Conservation (phyloP, 2,113 vertebrate genomes). For the Columba janthina region DNA sequence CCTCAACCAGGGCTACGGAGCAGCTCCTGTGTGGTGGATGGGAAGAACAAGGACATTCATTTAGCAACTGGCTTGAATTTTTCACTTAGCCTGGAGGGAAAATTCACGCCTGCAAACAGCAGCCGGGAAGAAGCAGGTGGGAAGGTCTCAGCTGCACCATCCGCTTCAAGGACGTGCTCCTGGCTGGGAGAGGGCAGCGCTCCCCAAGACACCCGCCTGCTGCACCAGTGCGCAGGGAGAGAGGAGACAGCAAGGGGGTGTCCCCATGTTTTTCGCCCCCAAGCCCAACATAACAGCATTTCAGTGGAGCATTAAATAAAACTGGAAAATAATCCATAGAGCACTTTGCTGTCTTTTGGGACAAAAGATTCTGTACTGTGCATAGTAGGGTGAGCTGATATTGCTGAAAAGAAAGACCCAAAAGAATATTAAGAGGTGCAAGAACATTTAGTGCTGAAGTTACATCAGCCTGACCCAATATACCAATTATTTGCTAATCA, state of each 20-base stretch:
- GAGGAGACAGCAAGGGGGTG: neutral
- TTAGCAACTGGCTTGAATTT: neutral
- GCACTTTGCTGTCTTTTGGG: neutral
- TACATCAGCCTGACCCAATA: neutral
- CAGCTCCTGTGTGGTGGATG: accelerated
- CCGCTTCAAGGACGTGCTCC: neutral
- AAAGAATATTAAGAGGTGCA: neutral
- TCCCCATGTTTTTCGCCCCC: neutral
- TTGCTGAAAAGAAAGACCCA: neutral
- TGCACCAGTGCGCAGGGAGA: neutral
- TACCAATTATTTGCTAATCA: neutral
- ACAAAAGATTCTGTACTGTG: neutral
- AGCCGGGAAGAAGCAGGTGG: neutral
- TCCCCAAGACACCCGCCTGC: accelerated
- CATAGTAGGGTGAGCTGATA: neutral
- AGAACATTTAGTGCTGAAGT: neutral
- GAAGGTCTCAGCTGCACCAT: neutral
- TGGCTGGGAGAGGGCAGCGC: neutral
- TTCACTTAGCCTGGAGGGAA: neutral
- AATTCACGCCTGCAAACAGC: neutral
- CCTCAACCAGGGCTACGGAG: neutral
- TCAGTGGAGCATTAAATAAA: neutral
- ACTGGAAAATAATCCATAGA: neutral
- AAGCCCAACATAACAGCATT: neutral
- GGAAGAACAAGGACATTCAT: neutral